Evolutionary conservation across 2,888 invertebrate species (phyloP), one percentile per base, ranked within the genome.

Genomic region (Acanthosepion esculentum): DNA sequence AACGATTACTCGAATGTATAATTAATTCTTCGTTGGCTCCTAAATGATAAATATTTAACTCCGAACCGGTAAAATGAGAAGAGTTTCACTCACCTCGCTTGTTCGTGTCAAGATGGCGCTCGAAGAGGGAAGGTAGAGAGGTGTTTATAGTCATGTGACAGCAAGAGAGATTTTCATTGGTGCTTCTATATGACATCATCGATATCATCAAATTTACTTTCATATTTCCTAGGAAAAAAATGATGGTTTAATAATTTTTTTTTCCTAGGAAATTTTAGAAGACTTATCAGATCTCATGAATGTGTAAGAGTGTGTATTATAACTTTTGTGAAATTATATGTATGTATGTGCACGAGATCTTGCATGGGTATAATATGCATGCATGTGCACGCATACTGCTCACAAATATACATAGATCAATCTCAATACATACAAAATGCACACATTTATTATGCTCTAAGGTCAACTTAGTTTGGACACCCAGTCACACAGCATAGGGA

Each of bases 91-190:
- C 53, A 48, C 53, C 93, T n/a, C 29, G 50, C 20, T 26, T 20
- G 29, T 1, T 6, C 29, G n/a, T 41, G 29, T 48, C 93, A 93
- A 93, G 93, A 93, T 93, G 93, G 93, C 93, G 93, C 93, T 93
- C 50, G 29, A 93, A 93, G 48, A 26, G 50, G 53, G 23, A 48
- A n/a, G 29, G 78, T n/a, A 33, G 33, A 33, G 78, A 78, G 93
- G n/a, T 53, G 93, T 7, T 29, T 18, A 23, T 26, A 0, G 53
- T 48, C 93, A 93, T 33, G 93, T 93, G 93, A 93, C 50, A 93
- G 18, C 53, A 53, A 33, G 6, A n/a, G 29, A n/a, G n/a, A 15
- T 93, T 93, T 53, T 93, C 50, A 93, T 93, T 93, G 93, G 93
- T 48, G 10, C 3, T 41, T 41, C 41, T 41, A 41, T 41, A 41